These are phyloP conservation scores for Acronicta alni DNA, from an alignment of 2,888 invertebrate species.

Conservation along the genomic window DNA sequence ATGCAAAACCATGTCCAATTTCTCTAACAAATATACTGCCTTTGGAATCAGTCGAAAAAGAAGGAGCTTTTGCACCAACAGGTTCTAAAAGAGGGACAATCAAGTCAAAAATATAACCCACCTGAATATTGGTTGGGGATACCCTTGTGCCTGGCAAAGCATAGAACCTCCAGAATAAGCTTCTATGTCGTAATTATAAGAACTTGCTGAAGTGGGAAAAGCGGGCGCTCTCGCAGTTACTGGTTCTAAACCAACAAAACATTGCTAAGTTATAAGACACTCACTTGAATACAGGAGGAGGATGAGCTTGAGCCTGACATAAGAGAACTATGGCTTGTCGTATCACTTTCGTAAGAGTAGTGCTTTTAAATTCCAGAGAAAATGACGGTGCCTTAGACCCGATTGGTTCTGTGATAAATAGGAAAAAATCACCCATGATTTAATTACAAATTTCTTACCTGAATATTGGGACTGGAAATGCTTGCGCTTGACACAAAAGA, in stretches of 20 bases:
- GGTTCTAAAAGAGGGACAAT: conserved; percentile 85
- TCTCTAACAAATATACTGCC: conserved; percentile 90
- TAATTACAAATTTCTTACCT: conserved; percentile 73
- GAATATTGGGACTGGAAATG: conserved; percentile 91
- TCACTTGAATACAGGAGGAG: conserved; percentile 92
- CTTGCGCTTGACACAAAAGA: conserved; percentile 93
- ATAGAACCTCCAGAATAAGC: conserved; percentile 80
- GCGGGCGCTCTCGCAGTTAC: conserved; percentile 86
- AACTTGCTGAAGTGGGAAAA: conserved; percentile 85
- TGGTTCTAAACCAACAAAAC: conserved; percentile 81
- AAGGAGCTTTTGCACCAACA: conserved; percentile 90
- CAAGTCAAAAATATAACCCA: conserved; percentile 72
- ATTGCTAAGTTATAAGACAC: conserved; percentile 63
- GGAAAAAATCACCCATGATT: conserved; percentile 36
- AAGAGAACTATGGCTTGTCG: conserved; percentile 89
- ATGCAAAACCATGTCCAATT: conserved; percentile 88
- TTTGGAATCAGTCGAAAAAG: conserved; percentile 90
- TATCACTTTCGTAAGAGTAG: conserved; percentile 88
- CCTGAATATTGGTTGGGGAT: conserved; percentile 92
- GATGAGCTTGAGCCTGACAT: conserved; percentile 92
- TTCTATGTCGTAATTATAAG: conserved; percentile 84
- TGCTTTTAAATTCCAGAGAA: conserved; percentile 88
- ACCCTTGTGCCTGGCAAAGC: conserved; percentile 89
- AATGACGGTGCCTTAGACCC: conserved; percentile 90
- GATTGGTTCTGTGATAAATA: conserved; percentile 87